Conservation (phyloP, 2,113 vertebrate species). For the Myrmophylax atrothorax region DNA sequence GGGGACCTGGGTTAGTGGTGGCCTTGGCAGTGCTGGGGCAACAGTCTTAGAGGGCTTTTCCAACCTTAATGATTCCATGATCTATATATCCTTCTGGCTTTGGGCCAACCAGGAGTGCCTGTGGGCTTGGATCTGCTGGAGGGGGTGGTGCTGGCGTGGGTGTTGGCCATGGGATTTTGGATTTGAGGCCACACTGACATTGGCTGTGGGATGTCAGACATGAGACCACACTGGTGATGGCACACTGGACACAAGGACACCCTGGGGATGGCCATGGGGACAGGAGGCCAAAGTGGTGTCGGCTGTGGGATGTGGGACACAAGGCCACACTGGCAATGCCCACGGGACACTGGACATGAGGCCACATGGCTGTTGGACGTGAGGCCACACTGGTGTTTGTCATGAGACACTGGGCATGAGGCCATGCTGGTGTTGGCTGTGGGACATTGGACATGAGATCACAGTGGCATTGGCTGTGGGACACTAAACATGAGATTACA, state of each 20-base stretch:
- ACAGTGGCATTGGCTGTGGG: no score
- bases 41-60: not conserved
- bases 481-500: rapidly evolving
- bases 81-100: not conserved
- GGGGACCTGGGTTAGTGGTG: not conserved
- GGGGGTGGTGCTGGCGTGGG: not conserved
- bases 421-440: rapidly evolving
- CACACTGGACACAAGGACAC: not conserved
- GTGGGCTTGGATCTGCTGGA: not conserved
- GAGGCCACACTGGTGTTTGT: not conserved
- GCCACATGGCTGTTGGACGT: not conserved
- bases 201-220: no score
- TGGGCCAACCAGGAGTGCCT: rapidly evolving
- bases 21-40: not conserved
- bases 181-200: no score
- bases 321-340: no score
- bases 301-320: not conserved
- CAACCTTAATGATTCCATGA: not conserved
- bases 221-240: no score
- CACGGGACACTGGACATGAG: not conserved
- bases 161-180: not conserved
- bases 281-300: not conserved
- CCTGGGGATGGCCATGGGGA: not conserved
- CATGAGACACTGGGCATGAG: rapidly evolving
- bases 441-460: rapidly evolving